These are phyloP conservation scores for Eleutherodactylus coqui DNA, from an alignment of 2,797 vertebrate genomes.

Conservation along the genomic window DNA sequence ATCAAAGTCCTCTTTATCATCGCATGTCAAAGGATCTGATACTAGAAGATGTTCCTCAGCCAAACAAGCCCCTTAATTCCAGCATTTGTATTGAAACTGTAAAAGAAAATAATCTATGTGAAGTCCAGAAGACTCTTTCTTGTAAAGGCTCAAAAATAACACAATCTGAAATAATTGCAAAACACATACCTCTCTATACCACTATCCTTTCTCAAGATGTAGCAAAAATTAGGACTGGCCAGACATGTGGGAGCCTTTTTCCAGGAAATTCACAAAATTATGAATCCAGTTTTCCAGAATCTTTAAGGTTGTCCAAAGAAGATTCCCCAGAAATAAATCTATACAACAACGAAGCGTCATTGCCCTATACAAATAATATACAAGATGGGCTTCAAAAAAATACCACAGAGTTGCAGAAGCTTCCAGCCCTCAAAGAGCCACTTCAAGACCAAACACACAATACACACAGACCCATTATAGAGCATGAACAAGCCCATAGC, in stretches of 20 bases:
- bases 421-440: background rate
- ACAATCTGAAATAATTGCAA: background rate
- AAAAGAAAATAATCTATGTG: background rate
- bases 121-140: background rate
- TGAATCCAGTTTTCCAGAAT: background rate
- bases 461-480: background rate
- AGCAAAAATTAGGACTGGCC: background rate
- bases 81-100: background rate
- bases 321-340: background rate
- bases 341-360: background rate
- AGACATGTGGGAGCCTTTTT: background rate
- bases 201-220: constrained; percentile 29
- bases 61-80: background rate
- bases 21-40: background rate
- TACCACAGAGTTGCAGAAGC: background rate
- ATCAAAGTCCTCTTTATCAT: constrained; percentile 25
- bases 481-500: constrained; percentile 13
- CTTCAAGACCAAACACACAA: background rate
- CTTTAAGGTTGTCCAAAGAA: background rate
- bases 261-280: background rate
- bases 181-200: constrained; percentile 1
- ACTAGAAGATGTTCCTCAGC: background rate
- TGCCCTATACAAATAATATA: background rate
- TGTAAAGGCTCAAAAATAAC: background rate
- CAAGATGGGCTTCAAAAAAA: constrained; percentile 3